Percentiles rank a stretch among this genome's conserved stretches.
Evolutionary conservation across 2,888 invertebrate genomes (phyloP).

Genomic region (Girardia tigrina): DNA sequence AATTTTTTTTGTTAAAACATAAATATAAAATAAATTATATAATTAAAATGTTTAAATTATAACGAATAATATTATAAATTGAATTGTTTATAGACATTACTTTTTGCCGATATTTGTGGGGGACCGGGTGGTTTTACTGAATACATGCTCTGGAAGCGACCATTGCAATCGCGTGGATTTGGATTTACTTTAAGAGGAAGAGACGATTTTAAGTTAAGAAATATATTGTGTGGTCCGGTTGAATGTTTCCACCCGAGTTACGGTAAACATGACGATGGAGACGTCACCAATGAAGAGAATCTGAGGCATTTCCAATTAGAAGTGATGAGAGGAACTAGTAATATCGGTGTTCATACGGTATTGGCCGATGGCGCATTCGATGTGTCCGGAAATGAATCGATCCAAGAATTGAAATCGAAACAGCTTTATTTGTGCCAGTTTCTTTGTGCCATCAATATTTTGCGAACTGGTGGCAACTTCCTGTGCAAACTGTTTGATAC

Average conservation of each 20-base stretch:
- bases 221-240: constrained; percentile 67
- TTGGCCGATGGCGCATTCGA: constrained; percentile 72
- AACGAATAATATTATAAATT: too few relatives aligned
- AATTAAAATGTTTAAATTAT: too few relatives aligned
- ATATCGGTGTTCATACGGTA: constrained; percentile 74
- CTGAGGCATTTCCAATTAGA: constrained; percentile 57
- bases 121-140: constrained; percentile 86
- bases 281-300: constrained; percentile 74
- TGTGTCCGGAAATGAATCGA: constrained; percentile 63
- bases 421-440: constrained; percentile 86
- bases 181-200: constrained; percentile 74
- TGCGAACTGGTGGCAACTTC: constrained; percentile 69
- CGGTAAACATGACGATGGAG: constrained; percentile 70
- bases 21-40: too few relatives aligned
- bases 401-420: constrained; percentile 86
- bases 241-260: constrained; percentile 83
- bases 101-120: constrained; percentile 92
- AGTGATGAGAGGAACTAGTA: not conserved
- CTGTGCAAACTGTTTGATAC: constrained; percentile 89
- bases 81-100: not conserved
- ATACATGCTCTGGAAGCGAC: constrained; percentile 67
- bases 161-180: constrained; percentile 64
- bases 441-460: constrained; percentile 69
- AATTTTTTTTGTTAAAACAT: too few relatives aligned
- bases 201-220: constrained; percentile 71